Evolutionary conservation across 2,113 vertebrate species (phyloP).

Genomic region (Pogona vitticeps): DNA sequence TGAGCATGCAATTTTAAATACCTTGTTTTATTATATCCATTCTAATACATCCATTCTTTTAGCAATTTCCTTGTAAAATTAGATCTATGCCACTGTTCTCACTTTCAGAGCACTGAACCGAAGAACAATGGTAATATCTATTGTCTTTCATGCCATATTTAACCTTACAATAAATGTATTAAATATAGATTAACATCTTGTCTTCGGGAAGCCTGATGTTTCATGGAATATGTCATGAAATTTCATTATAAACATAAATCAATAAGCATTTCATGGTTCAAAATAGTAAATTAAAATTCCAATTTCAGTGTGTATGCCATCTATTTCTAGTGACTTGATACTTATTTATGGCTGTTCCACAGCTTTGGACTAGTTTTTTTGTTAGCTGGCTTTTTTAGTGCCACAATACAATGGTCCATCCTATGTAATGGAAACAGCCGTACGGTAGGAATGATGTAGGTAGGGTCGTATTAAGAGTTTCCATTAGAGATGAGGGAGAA

Average conservation of each 20-base stretch:
- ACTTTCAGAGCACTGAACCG: conserved; percentile 71
- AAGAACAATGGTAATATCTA: conserved; percentile 64
- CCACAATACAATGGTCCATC: neutral
- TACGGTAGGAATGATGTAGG: neutral
- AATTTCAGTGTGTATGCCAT: neutral
- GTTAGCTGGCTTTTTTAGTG: neutral
- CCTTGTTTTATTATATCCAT: conserved; percentile 72
- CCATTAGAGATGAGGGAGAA: neutral
- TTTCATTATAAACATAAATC: conserved; percentile 68
- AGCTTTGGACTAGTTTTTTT: neutral
- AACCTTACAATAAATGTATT: conserved; percentile 71
- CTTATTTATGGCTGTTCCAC: conserved; percentile 6
- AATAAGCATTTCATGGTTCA: conserved; percentile 55
- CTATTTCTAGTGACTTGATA: neutral
- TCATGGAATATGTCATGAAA: conserved; percentile 53
- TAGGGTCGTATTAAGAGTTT: neutral
- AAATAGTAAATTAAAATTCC: conserved; percentile 51
- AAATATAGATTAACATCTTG: conserved; percentile 75
- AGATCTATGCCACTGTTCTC: conserved; percentile 71
- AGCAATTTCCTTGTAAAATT: conserved; percentile 79
- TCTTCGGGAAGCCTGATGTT: conserved; percentile 65
- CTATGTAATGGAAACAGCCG: neutral
- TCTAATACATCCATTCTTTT: conserved; percentile 73
- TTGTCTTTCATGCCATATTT: conserved; percentile 74
- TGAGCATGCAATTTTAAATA: conserved; percentile 79